These are phyloP conservation scores for Lordiphosa fenestrarum DNA, from an alignment of 2,888 invertebrate genomes.

Conservation along the genomic window DNA sequence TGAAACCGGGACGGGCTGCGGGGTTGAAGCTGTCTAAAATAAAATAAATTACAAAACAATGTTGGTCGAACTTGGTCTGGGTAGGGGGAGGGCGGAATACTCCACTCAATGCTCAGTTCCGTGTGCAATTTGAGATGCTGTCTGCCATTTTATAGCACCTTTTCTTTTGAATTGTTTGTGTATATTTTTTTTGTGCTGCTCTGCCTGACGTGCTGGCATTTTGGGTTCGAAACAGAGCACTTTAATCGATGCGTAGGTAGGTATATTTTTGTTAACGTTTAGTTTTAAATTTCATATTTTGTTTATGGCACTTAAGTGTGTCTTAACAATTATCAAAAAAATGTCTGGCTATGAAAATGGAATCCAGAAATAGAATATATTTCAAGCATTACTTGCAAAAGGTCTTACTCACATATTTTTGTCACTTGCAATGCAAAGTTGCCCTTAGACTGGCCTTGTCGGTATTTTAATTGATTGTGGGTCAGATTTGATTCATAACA, in stretches of 20 bases:
- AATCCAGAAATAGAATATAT: too few species aligned
- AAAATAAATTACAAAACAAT: conserved; percentile 76
- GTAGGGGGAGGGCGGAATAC: neutral
- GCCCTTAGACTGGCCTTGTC: conserved; percentile 11
- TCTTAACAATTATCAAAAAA: too few species aligned
- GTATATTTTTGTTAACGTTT: neutral
- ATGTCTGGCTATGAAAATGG: too few species aligned
- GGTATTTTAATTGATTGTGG: conserved; percentile 25
- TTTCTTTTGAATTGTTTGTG: conserved; percentile 22
- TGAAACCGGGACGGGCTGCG: neutral
- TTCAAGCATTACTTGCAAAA: neutral
- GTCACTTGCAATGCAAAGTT: conserved; percentile 11
- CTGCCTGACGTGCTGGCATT: conserved; percentile 60
- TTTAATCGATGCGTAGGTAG: conserved; percentile 59
- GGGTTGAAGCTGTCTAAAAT: conserved; percentile 65
- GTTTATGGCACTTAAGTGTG: conserved; percentile 64
- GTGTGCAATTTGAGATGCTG: conserved; percentile 33
- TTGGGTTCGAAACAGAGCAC: conserved; percentile 51
- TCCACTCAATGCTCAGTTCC: conserved; percentile 23
- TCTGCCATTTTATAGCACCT: conserved; percentile 38
- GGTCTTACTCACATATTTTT: conserved; percentile 3
- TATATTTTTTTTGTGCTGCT: neutral
- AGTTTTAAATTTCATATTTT: conserved; percentile 51
- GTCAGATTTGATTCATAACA: conserved; percentile 20
- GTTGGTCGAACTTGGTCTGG: conserved; percentile 30